Conservation (phyloP, 1,140 invertebrate genomes). For the Drosophila pandora region DNA sequence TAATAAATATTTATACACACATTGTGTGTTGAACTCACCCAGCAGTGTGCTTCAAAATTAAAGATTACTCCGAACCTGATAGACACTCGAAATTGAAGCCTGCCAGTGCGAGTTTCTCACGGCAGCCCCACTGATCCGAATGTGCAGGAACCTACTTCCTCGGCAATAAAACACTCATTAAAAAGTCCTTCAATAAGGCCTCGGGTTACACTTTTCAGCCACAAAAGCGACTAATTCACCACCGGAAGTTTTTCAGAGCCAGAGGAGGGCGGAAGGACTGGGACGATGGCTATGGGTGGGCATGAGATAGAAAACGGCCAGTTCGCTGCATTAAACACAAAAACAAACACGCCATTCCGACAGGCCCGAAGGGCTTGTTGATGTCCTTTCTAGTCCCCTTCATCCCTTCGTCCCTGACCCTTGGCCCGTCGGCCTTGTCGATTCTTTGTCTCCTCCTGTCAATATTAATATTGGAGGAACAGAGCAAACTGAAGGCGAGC, state of each 20-base stretch:
- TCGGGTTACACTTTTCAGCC: constrained; percentile 72
- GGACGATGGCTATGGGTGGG: constrained; percentile 7
- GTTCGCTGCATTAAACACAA: constrained; percentile 68
- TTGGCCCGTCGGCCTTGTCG: constrained; percentile 25
- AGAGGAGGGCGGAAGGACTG: constrained; percentile 7
- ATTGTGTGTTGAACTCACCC: not conserved
- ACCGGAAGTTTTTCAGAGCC: constrained; percentile 46
- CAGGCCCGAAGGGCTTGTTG: constrained; percentile 42
- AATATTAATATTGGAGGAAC: constrained; percentile 71
- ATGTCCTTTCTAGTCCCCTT: constrained; percentile 21
- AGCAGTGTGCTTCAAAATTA: too few species aligned
- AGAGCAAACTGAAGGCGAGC: constrained; percentile 54
- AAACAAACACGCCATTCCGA: constrained; percentile 59
- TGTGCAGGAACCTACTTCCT: constrained; percentile 35
- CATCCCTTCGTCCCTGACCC: not conserved
- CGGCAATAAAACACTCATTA: constrained; percentile 72
- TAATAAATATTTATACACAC: constrained; percentile 44
- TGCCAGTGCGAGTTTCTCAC: constrained; percentile 4
- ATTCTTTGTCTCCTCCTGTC: constrained; percentile 37
- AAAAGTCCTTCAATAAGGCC: constrained; percentile 74
- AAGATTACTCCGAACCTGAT: too few species aligned
- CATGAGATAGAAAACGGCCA: constrained; percentile 19
- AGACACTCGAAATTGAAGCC: too few species aligned
- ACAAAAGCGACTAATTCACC: constrained; percentile 64
- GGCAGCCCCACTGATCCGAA: constrained; percentile 9